Evolutionary conservation across 2,797 vertebrate species (phyloP).

Genomic region (Leucoraja ocellata): DNA sequence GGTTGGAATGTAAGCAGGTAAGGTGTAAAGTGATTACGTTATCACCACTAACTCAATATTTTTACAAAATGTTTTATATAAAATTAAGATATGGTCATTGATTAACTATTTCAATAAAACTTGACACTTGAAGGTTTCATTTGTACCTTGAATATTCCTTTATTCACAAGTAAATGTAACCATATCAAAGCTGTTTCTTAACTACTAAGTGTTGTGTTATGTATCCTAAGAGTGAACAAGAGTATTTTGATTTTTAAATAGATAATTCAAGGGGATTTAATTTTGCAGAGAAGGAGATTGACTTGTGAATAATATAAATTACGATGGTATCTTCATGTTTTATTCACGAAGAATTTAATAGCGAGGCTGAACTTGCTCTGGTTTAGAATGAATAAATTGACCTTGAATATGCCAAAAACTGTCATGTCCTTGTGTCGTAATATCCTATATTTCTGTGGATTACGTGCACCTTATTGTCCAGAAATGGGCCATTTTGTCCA

Average conservation of each 20-base stretch:
- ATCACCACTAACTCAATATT: neutral
- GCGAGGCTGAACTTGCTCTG: neutral
- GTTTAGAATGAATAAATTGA: neutral
- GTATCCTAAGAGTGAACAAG: neutral
- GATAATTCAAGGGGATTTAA: neutral
- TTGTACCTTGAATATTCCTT: neutral
- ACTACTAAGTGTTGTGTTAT: neutral
- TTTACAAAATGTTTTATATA: neutral
- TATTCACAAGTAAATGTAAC: neutral
- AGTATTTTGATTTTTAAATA: neutral
- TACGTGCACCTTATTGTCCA: neutral
- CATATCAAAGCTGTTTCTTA: neutral
- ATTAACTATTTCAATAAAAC: too few relatives aligned
- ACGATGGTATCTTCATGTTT: neutral
- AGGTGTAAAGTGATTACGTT: neutral
- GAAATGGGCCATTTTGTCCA: neutral
- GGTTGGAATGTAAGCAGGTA: neutral
- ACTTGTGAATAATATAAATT: neutral
- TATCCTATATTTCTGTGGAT: neutral
- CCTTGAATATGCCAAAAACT: neutral
- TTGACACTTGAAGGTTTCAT: neutral
- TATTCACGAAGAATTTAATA: too few relatives aligned
- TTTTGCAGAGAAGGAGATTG: neutral
- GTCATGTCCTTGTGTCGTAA: neutral
- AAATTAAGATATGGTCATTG: neutral